Percentiles rank a stretch among this genome's conserved stretches.
These are phyloP conservation scores for Cheirogaleus major DNA, from an alignment of 2,797 vertebrate genomes.

Conservation along the genomic window DNA sequence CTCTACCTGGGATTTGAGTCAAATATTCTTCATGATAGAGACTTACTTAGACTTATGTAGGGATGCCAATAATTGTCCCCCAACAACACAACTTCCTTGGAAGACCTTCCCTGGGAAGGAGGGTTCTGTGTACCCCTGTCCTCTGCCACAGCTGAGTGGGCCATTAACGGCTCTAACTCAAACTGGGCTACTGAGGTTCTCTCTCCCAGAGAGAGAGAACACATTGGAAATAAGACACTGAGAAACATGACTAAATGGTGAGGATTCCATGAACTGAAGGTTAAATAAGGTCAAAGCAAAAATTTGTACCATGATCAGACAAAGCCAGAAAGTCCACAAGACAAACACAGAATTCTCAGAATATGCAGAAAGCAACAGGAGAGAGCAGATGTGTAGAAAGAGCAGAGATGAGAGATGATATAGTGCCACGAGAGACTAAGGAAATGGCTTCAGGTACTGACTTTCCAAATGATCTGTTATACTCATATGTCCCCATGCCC, in stretches of 20 bases:
- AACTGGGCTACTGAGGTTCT: background rate
- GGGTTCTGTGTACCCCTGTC: background rate
- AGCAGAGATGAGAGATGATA: background rate
- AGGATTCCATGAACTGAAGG: background rate
- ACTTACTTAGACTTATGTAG: background rate
- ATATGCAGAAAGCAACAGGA: background rate
- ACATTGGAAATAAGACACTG: background rate
- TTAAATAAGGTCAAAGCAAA: background rate
- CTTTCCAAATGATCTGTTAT: background rate
- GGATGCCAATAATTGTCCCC: background rate
- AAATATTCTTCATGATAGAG: background rate
- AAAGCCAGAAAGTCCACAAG: background rate
- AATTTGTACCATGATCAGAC: background rate
- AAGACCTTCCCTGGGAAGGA: background rate
- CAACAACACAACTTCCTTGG: background rate
- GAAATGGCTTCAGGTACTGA: background rate
- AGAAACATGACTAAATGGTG: constrained; percentile 1
- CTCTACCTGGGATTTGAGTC: background rate
- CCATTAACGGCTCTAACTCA: background rate
- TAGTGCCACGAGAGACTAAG: background rate
- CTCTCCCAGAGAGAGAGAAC: background rate
- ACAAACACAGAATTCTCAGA: background rate
- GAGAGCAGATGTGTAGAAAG: background rate
- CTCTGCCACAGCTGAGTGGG: background rate
- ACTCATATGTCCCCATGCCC: background rate